These are phyloP conservation scores for Callimorpha dominula DNA, from an alignment of 2,888 invertebrate species.

Conservation along the genomic window DNA sequence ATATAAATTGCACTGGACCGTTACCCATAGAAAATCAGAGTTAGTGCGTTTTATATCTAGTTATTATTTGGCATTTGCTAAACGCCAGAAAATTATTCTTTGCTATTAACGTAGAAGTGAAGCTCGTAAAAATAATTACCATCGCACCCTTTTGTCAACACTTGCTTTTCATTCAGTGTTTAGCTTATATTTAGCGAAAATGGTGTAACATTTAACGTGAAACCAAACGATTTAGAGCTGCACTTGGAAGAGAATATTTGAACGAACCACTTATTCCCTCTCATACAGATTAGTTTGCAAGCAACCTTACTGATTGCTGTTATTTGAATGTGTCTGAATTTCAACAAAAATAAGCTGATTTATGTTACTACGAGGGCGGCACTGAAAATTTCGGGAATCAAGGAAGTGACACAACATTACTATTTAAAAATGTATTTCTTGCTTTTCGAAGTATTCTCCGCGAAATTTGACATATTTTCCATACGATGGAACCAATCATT, in stretches of 20 bases:
- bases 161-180: not conserved
- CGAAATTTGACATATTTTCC: too few species aligned
- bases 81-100: not conserved
- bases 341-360: not conserved
- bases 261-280: not conserved
- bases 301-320: not conserved
- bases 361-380: too few species aligned
- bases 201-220: not conserved
- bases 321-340: not conserved
- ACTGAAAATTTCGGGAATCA: too few species aligned
- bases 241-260: not conserved
- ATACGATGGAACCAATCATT: too few species aligned
- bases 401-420: too few species aligned
- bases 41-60: too few species aligned
- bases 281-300: not conserved
- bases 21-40: too few species aligned
- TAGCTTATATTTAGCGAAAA: not conserved
- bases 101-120: not conserved
- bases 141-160: not conserved
- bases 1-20: too few species aligned
- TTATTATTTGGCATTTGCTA: too few species aligned
- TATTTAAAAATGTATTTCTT: too few species aligned
- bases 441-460: too few species aligned
- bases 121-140: not conserved
- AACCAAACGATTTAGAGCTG: not conserved